Evolutionary conservation across 2,113 vertebrate genomes (phyloP).

Genomic region (Lamprotornis superbus): DNA sequence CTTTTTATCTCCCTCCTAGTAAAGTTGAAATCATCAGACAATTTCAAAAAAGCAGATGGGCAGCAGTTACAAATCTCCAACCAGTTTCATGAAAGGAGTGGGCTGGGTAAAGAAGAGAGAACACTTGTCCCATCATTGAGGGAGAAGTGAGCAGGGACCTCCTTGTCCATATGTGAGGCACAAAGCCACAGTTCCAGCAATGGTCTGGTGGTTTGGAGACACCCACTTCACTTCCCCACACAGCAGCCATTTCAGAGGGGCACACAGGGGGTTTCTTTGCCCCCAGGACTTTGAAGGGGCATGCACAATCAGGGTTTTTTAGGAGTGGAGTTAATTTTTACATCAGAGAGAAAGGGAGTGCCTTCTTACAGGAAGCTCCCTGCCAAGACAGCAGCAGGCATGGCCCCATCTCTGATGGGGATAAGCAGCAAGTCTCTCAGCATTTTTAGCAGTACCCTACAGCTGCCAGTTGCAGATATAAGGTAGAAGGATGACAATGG

Average conservation of each 20-base stretch:
- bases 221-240: neutral
- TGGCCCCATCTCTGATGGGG: rapidly evolving
- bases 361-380: neutral
- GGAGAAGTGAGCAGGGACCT: neutral
- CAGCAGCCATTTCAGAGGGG: neutral
- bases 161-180: rapidly evolving
- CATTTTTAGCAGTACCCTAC: neutral
- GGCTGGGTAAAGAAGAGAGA: neutral
- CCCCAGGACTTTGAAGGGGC: neutral
- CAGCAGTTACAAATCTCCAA: neutral
- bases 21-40: neutral
- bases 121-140: rapidly evolving
- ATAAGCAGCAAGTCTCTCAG: neutral
- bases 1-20: neutral
- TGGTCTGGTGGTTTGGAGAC: neutral
- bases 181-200: neutral
- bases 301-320: neutral
- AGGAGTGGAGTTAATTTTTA: neutral
- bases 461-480: neutral
- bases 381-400: neutral
- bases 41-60: neutral
- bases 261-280: neutral
- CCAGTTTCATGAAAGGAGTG: neutral
- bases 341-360: neutral
- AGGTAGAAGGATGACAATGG: neutral